These are phyloP conservation scores for Himalopsyche anomala DNA, from an alignment of 2,888 invertebrate genomes.

Conservation along the genomic window DNA sequence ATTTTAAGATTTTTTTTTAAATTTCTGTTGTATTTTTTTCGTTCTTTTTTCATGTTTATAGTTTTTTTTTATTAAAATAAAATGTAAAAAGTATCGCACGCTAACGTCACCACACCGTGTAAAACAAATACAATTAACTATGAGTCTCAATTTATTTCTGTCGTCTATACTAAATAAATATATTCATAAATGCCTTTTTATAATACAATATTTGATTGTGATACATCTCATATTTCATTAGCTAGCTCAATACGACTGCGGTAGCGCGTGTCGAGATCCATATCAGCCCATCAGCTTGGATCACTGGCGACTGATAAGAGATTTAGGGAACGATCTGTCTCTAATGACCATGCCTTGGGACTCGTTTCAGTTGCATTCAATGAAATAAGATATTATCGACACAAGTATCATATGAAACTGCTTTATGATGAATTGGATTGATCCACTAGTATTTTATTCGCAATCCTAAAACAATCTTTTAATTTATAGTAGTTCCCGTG, in stretches of 20 bases:
- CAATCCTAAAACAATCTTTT: too few relatives aligned
- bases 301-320: neutral
- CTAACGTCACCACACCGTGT: too few relatives aligned
- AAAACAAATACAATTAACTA: neutral
- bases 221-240: constrained; percentile 14
- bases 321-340: neutral
- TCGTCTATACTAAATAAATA: neutral
- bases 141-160: too few relatives aligned
- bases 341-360: neutral
- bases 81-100: too few relatives aligned
- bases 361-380: neutral
- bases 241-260: neutral
- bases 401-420: too few relatives aligned
- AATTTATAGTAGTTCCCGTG: too few relatives aligned
- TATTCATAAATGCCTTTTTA: neutral
- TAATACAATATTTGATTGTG: neutral
- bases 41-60: neutral
- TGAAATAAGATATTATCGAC: neutral
- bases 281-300: neutral
- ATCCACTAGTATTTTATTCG: too few relatives aligned
- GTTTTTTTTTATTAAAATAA: too few relatives aligned
- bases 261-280: constrained; percentile 3
- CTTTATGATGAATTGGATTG: too few relatives aligned
- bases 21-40: neutral
- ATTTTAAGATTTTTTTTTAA: neutral